phyloP scores from a whole-genome alignment of 2,797 vertebrate species.

The Chrosomus eos region DNA sequence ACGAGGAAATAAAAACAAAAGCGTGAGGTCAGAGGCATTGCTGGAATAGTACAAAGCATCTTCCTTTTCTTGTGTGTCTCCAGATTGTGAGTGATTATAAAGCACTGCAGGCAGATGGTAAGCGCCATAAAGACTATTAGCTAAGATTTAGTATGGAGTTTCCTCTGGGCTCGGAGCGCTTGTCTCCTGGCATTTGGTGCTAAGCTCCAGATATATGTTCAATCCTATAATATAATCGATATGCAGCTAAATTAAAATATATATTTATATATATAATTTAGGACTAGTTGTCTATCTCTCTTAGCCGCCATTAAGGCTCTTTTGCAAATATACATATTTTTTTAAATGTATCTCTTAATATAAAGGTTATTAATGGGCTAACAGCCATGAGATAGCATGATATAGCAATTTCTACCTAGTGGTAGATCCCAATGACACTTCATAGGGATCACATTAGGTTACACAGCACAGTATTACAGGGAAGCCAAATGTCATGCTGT shows the following conservation, averaged over 20 bases:
- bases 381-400: background rate
- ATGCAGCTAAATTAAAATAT: background rate
- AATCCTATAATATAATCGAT: background rate
- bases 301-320: background rate
- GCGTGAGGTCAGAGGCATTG: slow-evolving; percentile 21
- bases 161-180: slow-evolving; percentile 31
- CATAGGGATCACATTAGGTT: background rate
- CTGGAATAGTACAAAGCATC: background rate
- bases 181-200: slow-evolving; percentile 24
- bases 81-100: slow-evolving; percentile 40
- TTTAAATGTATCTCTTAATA: background rate
- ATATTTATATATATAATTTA: background rate
- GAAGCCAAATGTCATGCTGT: slow-evolving; percentile 32
- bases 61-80: slow-evolving; percentile 12
- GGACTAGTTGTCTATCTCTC: background rate
- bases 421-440: background rate
- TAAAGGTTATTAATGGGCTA: background rate
- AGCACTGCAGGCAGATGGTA: slow-evolving; percentile 56
- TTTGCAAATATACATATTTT: background rate
- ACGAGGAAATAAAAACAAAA: slow-evolving; percentile 1
- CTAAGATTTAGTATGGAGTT: slow-evolving; percentile 55
- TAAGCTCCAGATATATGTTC: slow-evolving; percentile 5
- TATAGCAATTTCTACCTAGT: background rate
- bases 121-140: slow-evolving; percentile 59
- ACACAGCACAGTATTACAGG: background rate